Percentiles rank a stretch among this genome's conserved stretches.
phyloP scores from a whole-genome alignment of 1,140 invertebrate genomes.

The Galleria mellonella region DNA sequence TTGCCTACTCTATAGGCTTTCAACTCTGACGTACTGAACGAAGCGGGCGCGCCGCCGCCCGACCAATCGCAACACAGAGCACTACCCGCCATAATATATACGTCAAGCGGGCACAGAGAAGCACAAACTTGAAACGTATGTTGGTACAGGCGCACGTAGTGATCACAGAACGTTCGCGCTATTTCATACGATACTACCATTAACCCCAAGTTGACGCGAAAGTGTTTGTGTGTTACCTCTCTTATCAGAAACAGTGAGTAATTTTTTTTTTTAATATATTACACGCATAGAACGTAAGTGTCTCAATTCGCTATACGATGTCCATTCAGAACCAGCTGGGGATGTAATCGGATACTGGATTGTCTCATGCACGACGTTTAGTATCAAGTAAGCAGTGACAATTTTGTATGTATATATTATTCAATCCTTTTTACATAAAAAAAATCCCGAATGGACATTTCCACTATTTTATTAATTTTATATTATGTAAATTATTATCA shows the following conservation, averaged over 20 bases:
- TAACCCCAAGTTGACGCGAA: slow-evolving; percentile 16
- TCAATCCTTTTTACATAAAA: no score
- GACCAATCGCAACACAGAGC: slow-evolving; percentile 31
- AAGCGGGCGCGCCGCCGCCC: slow-evolving; percentile 37
- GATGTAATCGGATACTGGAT: slow-evolving; percentile 1
- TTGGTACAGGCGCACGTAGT: slow-evolving; percentile 14
- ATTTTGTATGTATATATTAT: no score
- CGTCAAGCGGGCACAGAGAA: slow-evolving; percentile 24
- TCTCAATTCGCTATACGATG: neutral
- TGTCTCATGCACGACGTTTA: neutral
- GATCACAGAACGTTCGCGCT: neutral
- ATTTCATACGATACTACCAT: slow-evolving; percentile 1
- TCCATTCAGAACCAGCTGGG: neutral
- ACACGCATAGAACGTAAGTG: no score
- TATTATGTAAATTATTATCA: no score
- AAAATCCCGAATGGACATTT: no score
- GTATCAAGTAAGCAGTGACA: neutral
- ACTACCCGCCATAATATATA: slow-evolving; percentile 32
- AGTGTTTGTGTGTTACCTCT: slow-evolving; percentile 36
- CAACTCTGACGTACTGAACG: slow-evolving; percentile 40
- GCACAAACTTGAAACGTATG: slow-evolving; percentile 32
- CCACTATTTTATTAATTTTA: no score
- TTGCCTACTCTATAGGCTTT: slow-evolving; percentile 35
- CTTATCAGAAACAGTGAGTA: slow-evolving; percentile 34
- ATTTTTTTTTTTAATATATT: no score